These are phyloP conservation scores for Blastomussa wellsi DNA, from an alignment of 92 coral and sea anemone genomes.

Conservation along the genomic window DNA sequence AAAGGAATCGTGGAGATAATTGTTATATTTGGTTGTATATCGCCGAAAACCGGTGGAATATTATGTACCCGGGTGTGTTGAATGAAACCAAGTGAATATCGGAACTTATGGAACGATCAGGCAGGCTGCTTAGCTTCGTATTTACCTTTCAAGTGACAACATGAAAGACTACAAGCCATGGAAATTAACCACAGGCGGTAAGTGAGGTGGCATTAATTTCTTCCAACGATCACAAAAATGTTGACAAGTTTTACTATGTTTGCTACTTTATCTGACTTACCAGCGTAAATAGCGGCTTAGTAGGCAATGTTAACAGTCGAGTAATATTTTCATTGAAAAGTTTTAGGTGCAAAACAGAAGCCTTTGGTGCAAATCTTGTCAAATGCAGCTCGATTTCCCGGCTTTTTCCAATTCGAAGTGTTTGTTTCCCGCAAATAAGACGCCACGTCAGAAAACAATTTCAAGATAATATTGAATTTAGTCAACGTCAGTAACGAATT, in stretches of 20 bases:
- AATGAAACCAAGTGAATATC: constrained; percentile 5
- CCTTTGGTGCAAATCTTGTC: neutral
- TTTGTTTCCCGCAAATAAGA: neutral
- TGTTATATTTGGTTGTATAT: neutral
- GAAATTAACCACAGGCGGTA: constrained; percentile 16
- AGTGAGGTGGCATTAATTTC: neutral
- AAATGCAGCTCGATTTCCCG: neutral
- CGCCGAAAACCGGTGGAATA: neutral
- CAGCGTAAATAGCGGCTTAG: neutral
- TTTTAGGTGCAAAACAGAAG: no score
- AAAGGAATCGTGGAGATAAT: neutral
- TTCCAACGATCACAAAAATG: neutral
- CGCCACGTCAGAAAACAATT: neutral
- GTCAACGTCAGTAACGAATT: neutral
- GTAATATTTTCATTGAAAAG: neutral
- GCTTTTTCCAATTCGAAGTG: neutral
- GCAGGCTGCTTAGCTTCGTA: constrained; percentile 7
- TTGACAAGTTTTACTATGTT: neutral
- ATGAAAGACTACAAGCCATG: constrained; percentile 10
- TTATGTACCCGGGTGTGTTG: neutral
- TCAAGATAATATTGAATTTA: neutral
- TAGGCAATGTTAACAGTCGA: neutral
- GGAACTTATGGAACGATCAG: constrained; percentile 17
- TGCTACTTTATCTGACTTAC: neutral
- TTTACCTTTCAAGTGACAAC: neutral